Evolutionary conservation across 2,888 invertebrate species (phyloP), one percentile per base, ranked within the genome.

Genomic region (Brenthis daphne): DNA sequence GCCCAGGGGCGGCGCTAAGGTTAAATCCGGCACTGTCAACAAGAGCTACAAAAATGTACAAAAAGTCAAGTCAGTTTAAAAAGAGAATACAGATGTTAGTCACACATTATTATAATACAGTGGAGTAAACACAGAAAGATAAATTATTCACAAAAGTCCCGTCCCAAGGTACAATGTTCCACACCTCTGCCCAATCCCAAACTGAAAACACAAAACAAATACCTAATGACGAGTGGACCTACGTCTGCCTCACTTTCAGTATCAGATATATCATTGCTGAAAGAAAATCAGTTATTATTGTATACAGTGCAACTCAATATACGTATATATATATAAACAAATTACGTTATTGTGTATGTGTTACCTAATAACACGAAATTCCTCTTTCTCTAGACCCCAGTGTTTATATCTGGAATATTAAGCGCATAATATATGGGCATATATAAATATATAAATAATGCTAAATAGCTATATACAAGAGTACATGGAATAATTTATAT

Each of bases 251-350:
- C 84, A 66, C 77, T 76, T 68, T 86, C 86, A 74, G 78, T 78
- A 71, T 89, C 88, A 77, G 80, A 78, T 76, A 90, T 84, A 85
- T 87, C 85, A 76, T 90, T 90, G 89, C 92, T 92, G 92, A 88
- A 92, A 91, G 82, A 87, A 82, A 88, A 86, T 76, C 61, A 67
- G 11, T 64, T 37, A 82, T 75, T 79, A 82, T 75, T 79, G 55
- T 67, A 77, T 82, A 81, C 77, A 83, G 82, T 85, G 82, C 71
- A 77, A 43, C 48, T 66, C 13, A 63, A 63, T 63, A 43, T 14
- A 65, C 48, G 57, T n/a, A 61, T 16, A 54, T 13, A 53, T 29
- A 12, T 16, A 43, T 47, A n/a, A 50, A n/a, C 47, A 20, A 61
- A 47, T 11, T 13, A 53, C 50, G 48, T 64, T 50, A 6, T 16